A percentile compares a stretch with the other conserved stretches of the same genome.
Conservation (phyloP, 2,113 vertebrate genomes). For the Vidua chalybeata region DNA sequence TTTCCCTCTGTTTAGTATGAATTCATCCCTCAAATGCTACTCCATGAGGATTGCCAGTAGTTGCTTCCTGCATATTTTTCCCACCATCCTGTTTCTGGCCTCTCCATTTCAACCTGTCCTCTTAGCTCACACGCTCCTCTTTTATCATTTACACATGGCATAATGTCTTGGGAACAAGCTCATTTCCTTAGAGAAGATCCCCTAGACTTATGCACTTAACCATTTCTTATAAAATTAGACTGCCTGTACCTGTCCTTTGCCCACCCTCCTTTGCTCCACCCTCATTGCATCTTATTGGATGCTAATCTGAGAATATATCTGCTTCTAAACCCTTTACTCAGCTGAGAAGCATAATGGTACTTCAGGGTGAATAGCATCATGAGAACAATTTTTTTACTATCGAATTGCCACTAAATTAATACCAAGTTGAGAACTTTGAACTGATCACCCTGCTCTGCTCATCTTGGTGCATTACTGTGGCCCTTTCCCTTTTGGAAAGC, state of each 20-base stretch:
- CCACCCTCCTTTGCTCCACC: not conserved
- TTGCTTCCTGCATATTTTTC: not conserved
- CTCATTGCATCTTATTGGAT: not conserved
- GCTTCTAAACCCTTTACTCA: not conserved
- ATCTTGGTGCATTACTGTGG: accelerated
- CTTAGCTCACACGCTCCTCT: not conserved
- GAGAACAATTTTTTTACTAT: not conserved
- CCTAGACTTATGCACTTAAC: not conserved
- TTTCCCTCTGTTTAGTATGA: not conserved
- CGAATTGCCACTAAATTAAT: not conserved
- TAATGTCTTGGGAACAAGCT: not conserved
- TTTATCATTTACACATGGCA: not conserved
- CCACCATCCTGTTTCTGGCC: not conserved
- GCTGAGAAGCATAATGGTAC: not conserved
- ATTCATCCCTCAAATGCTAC: not conserved
- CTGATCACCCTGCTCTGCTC: not conserved
- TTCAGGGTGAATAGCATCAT: not conserved
- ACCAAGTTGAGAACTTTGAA: too few relatives aligned
- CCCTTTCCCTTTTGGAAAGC: not conserved
- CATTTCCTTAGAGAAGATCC: not conserved
- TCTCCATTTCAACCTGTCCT: not conserved
- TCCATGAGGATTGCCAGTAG: not conserved
- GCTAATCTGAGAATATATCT: not conserved
- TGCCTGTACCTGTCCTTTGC: not conserved
- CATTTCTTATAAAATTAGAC: not conserved